A percentile compares a stretch with the other conserved stretches of the same genome.
phyloP scores from a whole-genome alignment of 2,113 vertebrate genomes.

The Sinocyclocheilus rhinocerous region DNA sequence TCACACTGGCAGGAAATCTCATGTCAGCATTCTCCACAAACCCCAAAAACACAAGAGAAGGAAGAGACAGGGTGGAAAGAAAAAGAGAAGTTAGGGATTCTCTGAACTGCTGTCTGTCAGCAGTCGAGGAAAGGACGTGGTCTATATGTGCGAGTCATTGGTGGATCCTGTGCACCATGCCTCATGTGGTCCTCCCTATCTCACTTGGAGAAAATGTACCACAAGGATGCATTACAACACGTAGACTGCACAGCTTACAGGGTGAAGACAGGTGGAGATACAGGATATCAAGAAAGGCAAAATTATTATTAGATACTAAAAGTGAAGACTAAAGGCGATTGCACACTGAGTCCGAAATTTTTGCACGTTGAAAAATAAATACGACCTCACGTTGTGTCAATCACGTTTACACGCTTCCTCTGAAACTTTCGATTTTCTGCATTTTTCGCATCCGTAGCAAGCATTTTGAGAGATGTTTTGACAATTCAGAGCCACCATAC shows the following conservation, averaged over 20 bases:
- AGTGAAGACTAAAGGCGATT: background rate
- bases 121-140: slow-evolving; percentile 50
- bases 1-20: slow-evolving; percentile 64
- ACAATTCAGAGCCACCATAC: no score
- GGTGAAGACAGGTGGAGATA: slow-evolving; percentile 12
- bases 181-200: slow-evolving; percentile 71
- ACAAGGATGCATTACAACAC: background rate
- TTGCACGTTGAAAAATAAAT: no score
- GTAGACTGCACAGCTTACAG: background rate
- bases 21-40: slow-evolving; percentile 64
- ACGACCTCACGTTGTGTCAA: no score
- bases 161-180: slow-evolving; percentile 62
- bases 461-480: no score
- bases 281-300: slow-evolving; percentile 17
- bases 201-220: slow-evolving; percentile 62
- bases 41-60: slow-evolving; percentile 48
- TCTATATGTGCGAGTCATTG: slow-evolving; percentile 62
- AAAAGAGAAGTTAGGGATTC: slow-evolving; percentile 34
- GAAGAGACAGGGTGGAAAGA: slow-evolving; percentile 34
- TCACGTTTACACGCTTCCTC: no score
- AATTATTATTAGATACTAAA: slow-evolving; percentile 1
- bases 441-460: no score
- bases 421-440: no score
- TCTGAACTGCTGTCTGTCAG: slow-evolving; percentile 34
- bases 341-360: no score